phyloP scores from a whole-genome alignment of 2,113 vertebrate genomes.

The Calypte anna region DNA sequence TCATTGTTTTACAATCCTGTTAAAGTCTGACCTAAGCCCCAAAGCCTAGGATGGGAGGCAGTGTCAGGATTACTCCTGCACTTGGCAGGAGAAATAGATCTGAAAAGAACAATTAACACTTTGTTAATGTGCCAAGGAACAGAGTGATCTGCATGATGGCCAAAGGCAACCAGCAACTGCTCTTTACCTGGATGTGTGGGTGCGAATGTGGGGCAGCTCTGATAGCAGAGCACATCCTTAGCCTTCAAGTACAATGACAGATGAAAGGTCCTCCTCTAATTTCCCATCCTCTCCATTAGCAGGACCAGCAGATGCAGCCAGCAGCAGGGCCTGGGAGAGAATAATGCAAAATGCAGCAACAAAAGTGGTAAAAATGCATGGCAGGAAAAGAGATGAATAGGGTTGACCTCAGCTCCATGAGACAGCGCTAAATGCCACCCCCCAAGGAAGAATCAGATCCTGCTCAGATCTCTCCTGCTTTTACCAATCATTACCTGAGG shows the following conservation, averaged over 20 bases:
- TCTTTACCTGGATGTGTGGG: slow-evolving; percentile 34
- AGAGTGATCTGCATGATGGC: slow-evolving; percentile 57
- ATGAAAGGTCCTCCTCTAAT: slow-evolving; percentile 18
- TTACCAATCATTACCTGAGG: neutral
- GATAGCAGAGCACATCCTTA: neutral
- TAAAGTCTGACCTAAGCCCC: slow-evolving; percentile 37
- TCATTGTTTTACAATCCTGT: neutral
- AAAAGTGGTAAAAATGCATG: neutral
- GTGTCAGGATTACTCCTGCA: slow-evolving; percentile 66
- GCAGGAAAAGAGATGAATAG: neutral
- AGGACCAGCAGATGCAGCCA: neutral
- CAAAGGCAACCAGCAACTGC: slow-evolving; percentile 31
- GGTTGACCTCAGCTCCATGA: neutral
- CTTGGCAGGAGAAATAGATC: slow-evolving; percentile 66
- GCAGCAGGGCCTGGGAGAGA: neutral
- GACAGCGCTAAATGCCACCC: neutral
- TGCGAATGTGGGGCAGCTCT: neutral
- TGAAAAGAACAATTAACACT: slow-evolving; percentile 74
- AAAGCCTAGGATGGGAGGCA: slow-evolving; percentile 66
- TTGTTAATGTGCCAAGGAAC: slow-evolving; percentile 60
- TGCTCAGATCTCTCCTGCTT: neutral
- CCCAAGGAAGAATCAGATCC: neutral
- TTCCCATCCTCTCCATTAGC: neutral
- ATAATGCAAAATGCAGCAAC: neutral
- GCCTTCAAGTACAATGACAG: neutral